These are phyloP conservation scores for Sesia apiformis DNA, from an alignment of 2,888 invertebrate species.

Conservation along the genomic window DNA sequence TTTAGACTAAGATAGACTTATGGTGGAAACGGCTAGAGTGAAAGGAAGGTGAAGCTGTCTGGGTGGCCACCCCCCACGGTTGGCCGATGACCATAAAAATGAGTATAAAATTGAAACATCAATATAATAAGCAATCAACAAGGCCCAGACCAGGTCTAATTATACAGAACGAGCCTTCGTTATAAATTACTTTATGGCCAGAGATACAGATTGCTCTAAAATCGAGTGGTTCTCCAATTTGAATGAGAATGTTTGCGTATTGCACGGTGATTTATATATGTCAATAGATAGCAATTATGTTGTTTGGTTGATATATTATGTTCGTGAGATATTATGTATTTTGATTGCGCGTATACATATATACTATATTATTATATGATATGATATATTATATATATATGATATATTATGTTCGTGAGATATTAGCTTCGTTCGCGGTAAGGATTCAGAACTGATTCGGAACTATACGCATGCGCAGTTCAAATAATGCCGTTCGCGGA, in stretches of 20 bases:
- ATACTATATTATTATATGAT: no score
- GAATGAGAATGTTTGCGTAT: background rate
- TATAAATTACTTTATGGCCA: constrained; percentile 61
- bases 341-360: no score
- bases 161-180: constrained; percentile 61
- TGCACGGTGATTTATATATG: background rate
- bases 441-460: no score
- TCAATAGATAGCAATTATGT: constrained; percentile 3
- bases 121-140: constrained; percentile 75
- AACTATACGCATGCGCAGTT: no score
- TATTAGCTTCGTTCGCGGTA: no score
- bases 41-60: constrained; percentile 40
- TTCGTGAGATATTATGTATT: background rate
- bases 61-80: constrained; percentile 76
- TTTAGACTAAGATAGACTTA: constrained; percentile 48
- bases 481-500: no score
- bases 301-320: background rate
- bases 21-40: constrained; percentile 17
- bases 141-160: constrained; percentile 54
- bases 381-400: no score
- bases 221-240: constrained; percentile 6
- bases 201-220: constrained; percentile 58
- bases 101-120: constrained; percentile 75
- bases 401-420: no score
- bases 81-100: constrained; percentile 75